phyloP scores from a whole-genome alignment of 1,140 invertebrate species.

The Drosophila ogumai region DNA sequence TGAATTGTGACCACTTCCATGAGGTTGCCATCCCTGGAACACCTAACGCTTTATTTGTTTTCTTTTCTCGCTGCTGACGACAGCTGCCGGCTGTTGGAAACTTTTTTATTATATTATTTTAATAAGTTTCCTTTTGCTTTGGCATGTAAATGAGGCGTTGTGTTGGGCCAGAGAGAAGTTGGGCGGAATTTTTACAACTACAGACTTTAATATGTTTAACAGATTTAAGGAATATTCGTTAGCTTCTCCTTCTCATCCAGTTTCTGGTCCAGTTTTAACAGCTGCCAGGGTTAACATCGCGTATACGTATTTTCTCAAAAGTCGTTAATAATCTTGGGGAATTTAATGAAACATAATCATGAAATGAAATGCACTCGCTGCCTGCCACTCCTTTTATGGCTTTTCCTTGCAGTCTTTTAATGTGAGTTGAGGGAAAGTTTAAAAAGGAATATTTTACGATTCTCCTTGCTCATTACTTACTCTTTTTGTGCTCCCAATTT shows the following conservation, averaged over 20 bases:
- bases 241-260: not conserved
- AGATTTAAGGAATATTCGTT: conserved; percentile 5
- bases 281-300: conserved; percentile 4
- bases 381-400: conserved; percentile 29
- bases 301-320: conserved; percentile 31
- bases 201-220: not conserved
- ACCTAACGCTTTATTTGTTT: conserved; percentile 8
- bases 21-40: not conserved
- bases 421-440: conserved; percentile 61
- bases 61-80: conserved; percentile 1
- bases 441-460: conserved; percentile 68
- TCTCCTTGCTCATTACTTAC: conserved; percentile 53
- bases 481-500: conserved; percentile 34
- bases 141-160: conserved; percentile 19
- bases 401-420: conserved; percentile 50
- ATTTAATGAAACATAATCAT: conserved; percentile 62
- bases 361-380: conserved; percentile 52
- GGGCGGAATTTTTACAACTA: not conserved
- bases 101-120: conserved; percentile 29
- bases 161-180: not conserved
- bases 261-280: not conserved
- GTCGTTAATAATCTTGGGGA: conserved; percentile 39
- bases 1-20: conserved; percentile 42
- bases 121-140: conserved; percentile 32
- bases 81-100: conserved; percentile 20